Base-by-base conservation (phyloP, 2,113 vertebrate genomes). In the Trematocara macrostoma region DNA sequence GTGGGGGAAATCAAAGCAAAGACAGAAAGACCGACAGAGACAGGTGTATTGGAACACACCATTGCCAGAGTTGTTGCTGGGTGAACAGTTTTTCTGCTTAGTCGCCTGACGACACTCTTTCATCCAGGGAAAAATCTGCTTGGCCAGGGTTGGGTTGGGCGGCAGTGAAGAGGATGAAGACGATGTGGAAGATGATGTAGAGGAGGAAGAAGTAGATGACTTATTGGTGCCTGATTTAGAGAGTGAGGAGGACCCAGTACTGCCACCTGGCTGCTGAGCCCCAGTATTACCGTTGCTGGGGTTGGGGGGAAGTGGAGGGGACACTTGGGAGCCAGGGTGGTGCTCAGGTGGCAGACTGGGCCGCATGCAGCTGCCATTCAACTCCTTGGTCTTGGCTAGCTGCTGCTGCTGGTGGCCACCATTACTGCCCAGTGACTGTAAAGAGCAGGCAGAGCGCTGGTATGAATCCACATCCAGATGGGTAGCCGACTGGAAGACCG, bases 91-190 rank as follows among this genome's bases (percentile, higher is more conserved):
- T 97, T 99, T 99, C 97, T 98, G 98, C 95, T 99, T 99, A 95
- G 98, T 98, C 81, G 97, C 96, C 95, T 99, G 99, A 93, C 98
- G 97, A 42, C 97, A 97, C 94, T 99, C 99, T 94, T 99, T 99
- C 99, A 99, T 99, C 99, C 99, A 99, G 88, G 99, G 99, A 93
- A 99, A 99, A 91, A 99, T 99, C 96, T 99, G 98, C 96, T 99
- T 99, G 96, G 96, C 95, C 95, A 99, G 91, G 53, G 97, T 92
- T 31, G 97, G 96, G 86, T 97, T 98, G 87, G 97, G 96, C 14
- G 98, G 93, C 20, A 97, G 95, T 59, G 97, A 96, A 83, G 94
- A 95, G 76, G 95, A 92, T 14, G 94, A 92, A 14, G 94, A 93
- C 4, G 93, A 91, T 45, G 97, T 95, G 82, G 92, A 93, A 20